Percentiles rank a stretch among this genome's conserved stretches.
Evolutionary conservation across 1,140 invertebrate species (phyloP).

Genomic region (Pseudobourletiella spinata): DNA sequence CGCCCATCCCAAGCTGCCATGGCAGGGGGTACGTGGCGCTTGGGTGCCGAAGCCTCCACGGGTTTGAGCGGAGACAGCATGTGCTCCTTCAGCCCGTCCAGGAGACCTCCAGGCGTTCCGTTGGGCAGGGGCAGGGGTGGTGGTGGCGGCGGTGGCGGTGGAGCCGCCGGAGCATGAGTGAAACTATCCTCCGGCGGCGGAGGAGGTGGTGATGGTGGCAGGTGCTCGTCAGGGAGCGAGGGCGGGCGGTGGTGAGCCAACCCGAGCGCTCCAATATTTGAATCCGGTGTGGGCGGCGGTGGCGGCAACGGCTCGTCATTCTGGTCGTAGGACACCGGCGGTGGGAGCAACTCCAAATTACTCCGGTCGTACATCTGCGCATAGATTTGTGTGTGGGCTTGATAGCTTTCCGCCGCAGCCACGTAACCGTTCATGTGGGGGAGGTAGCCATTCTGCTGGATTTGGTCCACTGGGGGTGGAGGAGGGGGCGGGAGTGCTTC

Average conservation of each 20-base stretch:
- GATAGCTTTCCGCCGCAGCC: background rate
- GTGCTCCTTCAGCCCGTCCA: background rate
- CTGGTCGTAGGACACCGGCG: conserved; percentile 47
- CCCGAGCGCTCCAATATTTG: conserved; percentile 4
- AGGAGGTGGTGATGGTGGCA: conserved; percentile 45
- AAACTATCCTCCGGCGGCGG: conserved; percentile 40
- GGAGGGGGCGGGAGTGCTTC: conserved; percentile 73
- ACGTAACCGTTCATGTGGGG: background rate
- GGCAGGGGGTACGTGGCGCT: background rate
- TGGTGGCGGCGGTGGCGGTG: conserved; percentile 47
- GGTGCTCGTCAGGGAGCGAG: conserved; percentile 18
- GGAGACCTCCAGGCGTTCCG: background rate
- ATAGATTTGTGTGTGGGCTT: background rate
- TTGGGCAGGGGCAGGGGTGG: conserved; percentile 40
- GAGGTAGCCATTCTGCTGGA: background rate
- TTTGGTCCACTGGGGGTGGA: conserved; percentile 3
- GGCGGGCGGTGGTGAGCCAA: conserved; percentile 1
- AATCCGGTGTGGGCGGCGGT: conserved; percentile 48
- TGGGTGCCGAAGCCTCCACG: background rate
- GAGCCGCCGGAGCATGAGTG: background rate
- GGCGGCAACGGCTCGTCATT: conserved; percentile 47
- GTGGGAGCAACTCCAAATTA: conserved; percentile 51
- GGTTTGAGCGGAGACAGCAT: background rate
- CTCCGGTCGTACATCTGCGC: background rate
- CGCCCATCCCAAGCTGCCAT: conserved; percentile 27